Evolutionary conservation across 92 coral and sea anemone species (phyloP), one percentile per base, ranked within the genome.

Genomic region (Diadumene lineata): DNA sequence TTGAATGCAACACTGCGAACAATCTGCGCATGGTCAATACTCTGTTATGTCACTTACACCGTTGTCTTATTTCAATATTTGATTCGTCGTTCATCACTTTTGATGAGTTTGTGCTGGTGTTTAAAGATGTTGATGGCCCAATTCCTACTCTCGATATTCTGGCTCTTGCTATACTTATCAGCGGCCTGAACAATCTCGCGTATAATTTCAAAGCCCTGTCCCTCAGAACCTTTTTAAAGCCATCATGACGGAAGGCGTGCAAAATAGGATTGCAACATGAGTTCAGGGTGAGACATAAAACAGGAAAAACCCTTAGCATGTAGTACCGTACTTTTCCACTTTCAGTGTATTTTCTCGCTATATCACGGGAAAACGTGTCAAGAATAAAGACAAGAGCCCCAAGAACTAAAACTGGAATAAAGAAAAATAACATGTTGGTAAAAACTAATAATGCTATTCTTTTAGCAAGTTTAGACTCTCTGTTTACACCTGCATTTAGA

Each of bases 241-340:
- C 66, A 30, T 63, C 31, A 28, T 75, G 75, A 23, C 82, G 74
- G 57, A 82, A 82, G 16, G 86, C 81, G 53, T 82, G 71, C n/a
- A 82, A 68, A 19, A 82, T 68, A 21, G 86, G 86, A 27, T 82
- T 82, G 22, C 60, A 67, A 46, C 75, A 66, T 25, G 86, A 82
- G 57, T 75, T 82, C 32, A 82, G 30, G 77, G 61, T 63, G 15
- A 75, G 57, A 31, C 76, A 57, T 21, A 74, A 43, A 50, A 69
- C 75, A 10, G 86, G 82, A 31, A 74, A 73, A 17, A 57, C 46
- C 11, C 65, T 67, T 8, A 11, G 7, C 75, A 44, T 16, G 60
- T 32, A 17, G 56, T 53, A 34, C 69, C 73, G 60, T 56, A 32
- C 22, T 57, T 63, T n/a, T n/a, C n/a, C 53, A 68, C 26, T 78